phyloP scores from a whole-genome alignment of 1,140 invertebrate species.

The Drosophila chauvacae region DNA sequence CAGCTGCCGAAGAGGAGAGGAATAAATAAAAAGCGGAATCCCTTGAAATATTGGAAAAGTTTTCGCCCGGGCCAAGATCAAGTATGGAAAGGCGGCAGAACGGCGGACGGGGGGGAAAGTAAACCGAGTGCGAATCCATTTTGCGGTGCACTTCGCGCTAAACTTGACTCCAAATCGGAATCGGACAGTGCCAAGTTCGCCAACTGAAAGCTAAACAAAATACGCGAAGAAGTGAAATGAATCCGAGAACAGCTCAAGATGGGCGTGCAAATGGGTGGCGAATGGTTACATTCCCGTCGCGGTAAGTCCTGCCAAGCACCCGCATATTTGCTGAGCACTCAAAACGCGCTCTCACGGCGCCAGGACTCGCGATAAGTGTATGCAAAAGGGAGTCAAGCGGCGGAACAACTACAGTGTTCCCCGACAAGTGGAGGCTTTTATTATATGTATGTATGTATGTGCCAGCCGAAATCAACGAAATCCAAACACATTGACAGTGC shows the following conservation, averaged over 20 bases:
- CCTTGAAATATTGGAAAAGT: slow-evolving; percentile 71
- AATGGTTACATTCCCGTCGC: slow-evolving; percentile 5
- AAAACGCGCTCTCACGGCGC: slow-evolving; percentile 49
- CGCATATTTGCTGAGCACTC: slow-evolving; percentile 67
- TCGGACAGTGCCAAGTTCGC: slow-evolving; percentile 31
- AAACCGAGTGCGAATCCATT: slow-evolving; percentile 43
- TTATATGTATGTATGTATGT: slow-evolving; percentile 40
- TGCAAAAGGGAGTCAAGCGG: slow-evolving; percentile 66
- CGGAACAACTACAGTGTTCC: slow-evolving; percentile 32
- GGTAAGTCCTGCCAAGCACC: slow-evolving; percentile 54
- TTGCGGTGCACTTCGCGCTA: slow-evolving; percentile 27
- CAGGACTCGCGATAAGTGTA: slow-evolving; percentile 47
- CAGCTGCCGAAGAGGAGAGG: slow-evolving; percentile 31
- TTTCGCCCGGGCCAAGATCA: slow-evolving; percentile 39
- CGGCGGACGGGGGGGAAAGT: slow-evolving; percentile 1
- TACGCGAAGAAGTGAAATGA: slow-evolving; percentile 21
- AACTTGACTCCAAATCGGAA: slow-evolving; percentile 24
- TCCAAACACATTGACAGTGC: slow-evolving; percentile 70
- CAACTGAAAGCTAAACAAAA: slow-evolving; percentile 30
- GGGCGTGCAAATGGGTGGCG: slow-evolving; percentile 2
- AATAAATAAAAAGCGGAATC: slow-evolving; percentile 60
- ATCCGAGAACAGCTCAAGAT: slow-evolving; percentile 22
- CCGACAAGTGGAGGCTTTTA: slow-evolving; percentile 7
- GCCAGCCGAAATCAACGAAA: slow-evolving; percentile 62
- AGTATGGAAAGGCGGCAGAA: not conserved